Evolutionary conservation across 1,140 invertebrate species (phyloP), one percentile per base, ranked within the genome.

Genomic region (Galleria mellonella): DNA sequence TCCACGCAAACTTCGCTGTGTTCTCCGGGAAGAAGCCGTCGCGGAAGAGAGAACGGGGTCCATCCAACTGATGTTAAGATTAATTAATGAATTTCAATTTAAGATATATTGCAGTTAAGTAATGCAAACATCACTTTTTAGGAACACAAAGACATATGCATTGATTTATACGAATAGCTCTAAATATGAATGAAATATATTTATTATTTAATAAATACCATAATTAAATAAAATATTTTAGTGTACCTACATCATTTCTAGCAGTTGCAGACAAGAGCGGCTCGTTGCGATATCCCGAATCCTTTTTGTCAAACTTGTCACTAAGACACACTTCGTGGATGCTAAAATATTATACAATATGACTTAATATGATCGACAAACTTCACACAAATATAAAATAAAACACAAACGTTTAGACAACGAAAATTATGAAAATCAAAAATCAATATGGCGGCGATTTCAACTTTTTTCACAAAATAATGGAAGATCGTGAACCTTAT

Each of bases 401-500:
- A 47, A 51, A 62, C 47, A 49, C 28, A 28, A 14, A 14, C 17
- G 17, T 23, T 6, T 6, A 23, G 17, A 23, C 17, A 23, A 23
- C 17, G 17, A 6, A 23, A 23, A 23, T 3, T 23, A 23, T 23
- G 6, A 3, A n/a, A n/a, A n/a, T n/a, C n/a, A 13, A 40, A 64
- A 68, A 51, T 69, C 62, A 55, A 47, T 46, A 55, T 63, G 62
- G 65, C 48, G 42, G 48, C 32, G 54, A 48, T 39, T 51, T 46
- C 36, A 38, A 59, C 48, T 67, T 59, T 31, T 53, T 69, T 57
- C 37, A 17, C 39, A 55, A 77, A 74, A 70, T 67, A 74, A 72
- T 54, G 50, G 65, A 77, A 69, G 35, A 72, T 77, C 76, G 60
- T 32, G 43, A 52, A 84, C 81, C 77, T 81, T 75, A 84, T 82